phyloP scores from a whole-genome alignment of 2,113 vertebrate species.

The Hemiscyllium ocellatum region DNA sequence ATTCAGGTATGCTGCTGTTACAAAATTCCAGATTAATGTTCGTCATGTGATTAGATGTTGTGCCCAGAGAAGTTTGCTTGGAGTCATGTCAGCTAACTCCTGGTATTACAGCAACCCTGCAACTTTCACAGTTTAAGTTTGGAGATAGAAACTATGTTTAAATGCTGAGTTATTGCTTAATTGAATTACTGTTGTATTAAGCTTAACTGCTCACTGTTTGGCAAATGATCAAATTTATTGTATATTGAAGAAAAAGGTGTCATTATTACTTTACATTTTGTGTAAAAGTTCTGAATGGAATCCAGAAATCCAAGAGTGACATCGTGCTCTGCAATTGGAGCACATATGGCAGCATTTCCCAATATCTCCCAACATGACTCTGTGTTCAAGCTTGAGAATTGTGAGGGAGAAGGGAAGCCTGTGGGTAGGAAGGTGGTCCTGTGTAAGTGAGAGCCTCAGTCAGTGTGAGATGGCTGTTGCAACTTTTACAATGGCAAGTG shows the following conservation, averaged over 20 bases:
- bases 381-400: too few species aligned
- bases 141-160: background rate
- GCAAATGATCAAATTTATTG: background rate
- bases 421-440: too few species aligned
- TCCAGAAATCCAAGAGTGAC: background rate
- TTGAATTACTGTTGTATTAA: background rate
- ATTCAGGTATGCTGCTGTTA: background rate
- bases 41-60: background rate
- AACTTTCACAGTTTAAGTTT: background rate
- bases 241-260: background rate
- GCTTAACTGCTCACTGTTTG: background rate
- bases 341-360: too few species aligned
- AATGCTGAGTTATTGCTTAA: background rate
- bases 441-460: too few species aligned
- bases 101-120: background rate
- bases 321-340: background rate
- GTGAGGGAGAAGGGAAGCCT: background rate
- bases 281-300: too few species aligned
- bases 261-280: background rate
- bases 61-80: background rate
- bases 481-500: background rate
- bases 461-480: background rate
- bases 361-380: too few species aligned
- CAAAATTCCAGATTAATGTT: background rate
- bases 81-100: background rate